phyloP scores from a whole-genome alignment of 2,797 vertebrate genomes.

The Monodelphis domestica region DNA sequence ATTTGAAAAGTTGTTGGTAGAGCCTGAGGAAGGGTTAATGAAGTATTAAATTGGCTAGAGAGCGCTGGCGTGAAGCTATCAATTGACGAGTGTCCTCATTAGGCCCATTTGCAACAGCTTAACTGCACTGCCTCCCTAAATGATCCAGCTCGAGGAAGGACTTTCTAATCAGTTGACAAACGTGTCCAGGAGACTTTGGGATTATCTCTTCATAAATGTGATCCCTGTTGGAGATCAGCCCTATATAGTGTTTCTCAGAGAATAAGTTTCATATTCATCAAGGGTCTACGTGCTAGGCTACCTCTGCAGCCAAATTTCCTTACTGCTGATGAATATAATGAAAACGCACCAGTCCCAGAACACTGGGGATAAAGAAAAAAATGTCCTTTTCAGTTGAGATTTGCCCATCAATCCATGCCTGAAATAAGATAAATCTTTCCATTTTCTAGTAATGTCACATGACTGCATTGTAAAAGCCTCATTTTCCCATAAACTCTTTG shows the following conservation, averaged over 20 bases:
- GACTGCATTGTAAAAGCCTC: not conserved
- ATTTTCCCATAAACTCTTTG: not conserved
- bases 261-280: not conserved
- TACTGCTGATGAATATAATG: not conserved
- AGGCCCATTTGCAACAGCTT: not conserved
- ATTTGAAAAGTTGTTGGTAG: not conserved
- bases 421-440: not conserved
- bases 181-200: not conserved
- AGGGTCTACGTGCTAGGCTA: not conserved
- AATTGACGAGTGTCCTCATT: not conserved
- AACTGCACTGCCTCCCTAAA: not conserved
- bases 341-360: not conserved
- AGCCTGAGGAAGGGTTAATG: not conserved
- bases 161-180: not conserved
- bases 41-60: not conserved
- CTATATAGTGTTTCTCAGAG: not conserved
- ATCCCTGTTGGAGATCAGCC: not conserved
- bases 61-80: not conserved
- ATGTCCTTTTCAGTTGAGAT: not conserved
- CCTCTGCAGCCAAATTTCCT: not conserved
- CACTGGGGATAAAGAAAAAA: not conserved
- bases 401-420: not conserved
- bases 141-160: not conserved
- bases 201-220: not conserved
- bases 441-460: not conserved